A percentile compares a stretch with the other conserved stretches of the same genome.
Evolutionary conservation across 2,113 vertebrate species (phyloP).

Genomic region (Ptilonorhynchus violaceus): DNA sequence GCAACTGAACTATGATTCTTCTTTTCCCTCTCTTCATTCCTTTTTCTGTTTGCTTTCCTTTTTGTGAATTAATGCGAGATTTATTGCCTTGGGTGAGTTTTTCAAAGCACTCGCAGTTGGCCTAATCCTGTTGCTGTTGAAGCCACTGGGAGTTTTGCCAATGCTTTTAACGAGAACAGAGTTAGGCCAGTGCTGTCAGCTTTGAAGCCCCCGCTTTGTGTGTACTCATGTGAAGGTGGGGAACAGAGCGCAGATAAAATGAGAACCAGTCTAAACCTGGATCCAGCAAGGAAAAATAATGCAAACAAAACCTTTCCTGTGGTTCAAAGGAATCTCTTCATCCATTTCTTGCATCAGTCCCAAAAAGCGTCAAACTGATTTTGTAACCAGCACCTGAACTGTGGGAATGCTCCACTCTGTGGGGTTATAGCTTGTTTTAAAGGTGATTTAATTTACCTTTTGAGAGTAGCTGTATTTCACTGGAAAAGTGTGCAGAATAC

Average conservation of each 20-base stretch:
- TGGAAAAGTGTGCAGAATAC: not conserved
- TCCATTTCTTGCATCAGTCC: not conserved
- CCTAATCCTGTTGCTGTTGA: slow-evolving; percentile 38
- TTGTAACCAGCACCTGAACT: not conserved
- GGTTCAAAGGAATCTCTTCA: not conserved
- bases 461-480: not conserved
- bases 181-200: slow-evolving; percentile 1
- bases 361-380: not conserved
- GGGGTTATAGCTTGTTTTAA: not conserved
- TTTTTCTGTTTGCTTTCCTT: not conserved
- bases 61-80: not conserved
- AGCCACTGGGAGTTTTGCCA: slow-evolving; percentile 50
- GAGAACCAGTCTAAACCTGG: slow-evolving; percentile 28
- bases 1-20: not conserved
- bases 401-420: not conserved
- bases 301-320: not conserved
- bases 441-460: not conserved
- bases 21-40: not conserved
- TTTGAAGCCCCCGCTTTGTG: slow-evolving; percentile 46
- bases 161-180: slow-evolving; percentile 5
- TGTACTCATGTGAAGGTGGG: slow-evolving; percentile 21
- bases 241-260: slow-evolving; percentile 21
- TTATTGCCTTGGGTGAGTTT: slow-evolving; percentile 28
- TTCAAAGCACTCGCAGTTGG: not conserved
- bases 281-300: slow-evolving; percentile 4